Evolutionary conservation across 2,797 vertebrate genomes (phyloP), one percentile per base, ranked within the genome.

Genomic region (Arrhamphus sclerolepis): DNA sequence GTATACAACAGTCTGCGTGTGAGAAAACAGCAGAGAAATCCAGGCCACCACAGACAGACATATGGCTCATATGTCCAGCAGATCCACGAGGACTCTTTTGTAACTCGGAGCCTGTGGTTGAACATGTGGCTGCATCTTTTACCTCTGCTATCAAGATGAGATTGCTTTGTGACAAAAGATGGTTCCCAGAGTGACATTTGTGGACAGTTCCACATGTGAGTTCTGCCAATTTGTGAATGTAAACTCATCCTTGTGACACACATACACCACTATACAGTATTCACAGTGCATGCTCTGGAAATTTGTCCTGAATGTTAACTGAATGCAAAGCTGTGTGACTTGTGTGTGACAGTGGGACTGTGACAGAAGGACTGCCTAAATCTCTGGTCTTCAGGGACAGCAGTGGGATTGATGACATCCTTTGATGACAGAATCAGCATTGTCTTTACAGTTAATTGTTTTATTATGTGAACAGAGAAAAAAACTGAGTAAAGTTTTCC

Each of bases 141-240:
- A 79, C 67, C 52, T 21, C 84, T 80, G 76, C 76, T 66, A 88
- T 87, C 83, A 86, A 86, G 78, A 89, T 77, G 84, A 77, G 83
- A 87, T 81, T 82, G 73, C 67, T 78, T 67, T 83, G 82, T 84
- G 82, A 83, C 82, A 87, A 81, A 79, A 82, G 75, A 89, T 47
- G 66, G 69, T 72, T 87, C 56, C 67, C 81, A 80, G 78, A 79
- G 71, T 77, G 83, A 87, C 69, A 56, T 67, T 46, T 80, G 70
- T 56, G 65, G 75, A 84, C 55, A 73, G 47, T 64, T 43, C 60
- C 71, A 64, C 62, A 63, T 72, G 60, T 65, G 64, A 61, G 58
- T 8, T 4, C 53, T 69, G 24, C 64, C 24, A 2, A 2, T 56
- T 13, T n/a, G 46, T 48, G 28, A 41, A 78, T 10, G 21, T 20